Evolutionary conservation across 2,888 invertebrate species (phyloP), one percentile per base, ranked within the genome.

Genomic region (Hypomecis punctinalis): DNA sequence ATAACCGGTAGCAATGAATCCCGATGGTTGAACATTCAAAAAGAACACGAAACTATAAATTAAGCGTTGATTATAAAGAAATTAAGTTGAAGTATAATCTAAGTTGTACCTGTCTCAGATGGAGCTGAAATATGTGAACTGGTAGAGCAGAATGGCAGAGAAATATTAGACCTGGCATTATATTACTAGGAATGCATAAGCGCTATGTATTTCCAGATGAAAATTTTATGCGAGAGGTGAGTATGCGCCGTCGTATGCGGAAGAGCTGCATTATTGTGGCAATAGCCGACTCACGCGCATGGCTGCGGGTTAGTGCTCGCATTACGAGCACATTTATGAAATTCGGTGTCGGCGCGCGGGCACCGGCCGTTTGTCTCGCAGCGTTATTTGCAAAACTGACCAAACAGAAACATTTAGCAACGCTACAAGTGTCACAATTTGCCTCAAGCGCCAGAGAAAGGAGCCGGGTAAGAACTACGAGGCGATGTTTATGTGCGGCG

Each of bases 401-500:
- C 37, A 36, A 11, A 48, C 6, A 23, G 23, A 23, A 23, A 23
- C 23, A 23, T 23, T 23, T 23, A 23, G 7, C 43, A 37, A 45
- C 13, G 45, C 9, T 23, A 52, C 37, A 43, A 48, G 47, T 61
- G 62, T 59, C 36, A 58, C 54, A 53, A 54, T 45, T 11, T 5
- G 39, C 37, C 56, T 65, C 53, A 61, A 57, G 58, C 45, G 48
- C 62, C 52, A 11, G 55, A 42, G n/a, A 40, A 57, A 60, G 66
- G 59, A 67, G 59, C 69, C 46, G 64, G 61, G 72, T 68, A 13
- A 3, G 9, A 7, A 7, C 40, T 40, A 71, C 69, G 76, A 80
- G 77, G 74, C 76, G 79, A 79, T 77, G 80, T 76, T 76, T 68
- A 72, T 66, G 69, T 61, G 68, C 36, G 51, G 74, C 67, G 67